These are phyloP conservation scores for Dascillus cervinus DNA, from an alignment of 2,888 invertebrate species.

Conservation along the genomic window DNA sequence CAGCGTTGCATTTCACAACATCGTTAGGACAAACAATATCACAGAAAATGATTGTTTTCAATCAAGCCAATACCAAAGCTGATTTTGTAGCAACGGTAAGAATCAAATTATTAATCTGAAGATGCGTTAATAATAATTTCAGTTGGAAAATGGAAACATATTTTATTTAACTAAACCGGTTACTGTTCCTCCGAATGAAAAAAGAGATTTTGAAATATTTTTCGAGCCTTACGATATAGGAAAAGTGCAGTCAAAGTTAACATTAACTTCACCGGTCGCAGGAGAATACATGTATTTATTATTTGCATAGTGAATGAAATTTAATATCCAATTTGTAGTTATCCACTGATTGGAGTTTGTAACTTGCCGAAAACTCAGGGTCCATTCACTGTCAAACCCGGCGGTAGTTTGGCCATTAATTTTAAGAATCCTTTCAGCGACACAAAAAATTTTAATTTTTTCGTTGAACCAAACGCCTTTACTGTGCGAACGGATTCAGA, in stretches of 20 bases:
- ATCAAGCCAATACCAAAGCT: conserved; percentile 20
- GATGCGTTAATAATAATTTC: conserved; percentile 3
- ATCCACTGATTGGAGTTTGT: conserved; percentile 43
- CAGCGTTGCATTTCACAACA: conserved; percentile 23
- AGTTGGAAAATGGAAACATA: conserved; percentile 26
- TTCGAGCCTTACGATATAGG: conserved; percentile 33
- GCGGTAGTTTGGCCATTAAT: conserved; percentile 32
- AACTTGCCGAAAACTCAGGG: conserved; percentile 46
- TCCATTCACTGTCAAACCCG: conserved; percentile 40
- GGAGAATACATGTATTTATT: conserved; percentile 32
- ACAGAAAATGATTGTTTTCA: conserved; percentile 22
- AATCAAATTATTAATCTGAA: not conserved
- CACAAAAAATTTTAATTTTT: conserved; percentile 37
- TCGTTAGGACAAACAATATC: conserved; percentile 26
- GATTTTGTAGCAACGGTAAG: conserved; percentile 27
- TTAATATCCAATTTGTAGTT: conserved; percentile 23
- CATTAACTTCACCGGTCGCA: conserved; percentile 25
- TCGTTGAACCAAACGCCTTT: conserved; percentile 42
- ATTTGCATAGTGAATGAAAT: no score
- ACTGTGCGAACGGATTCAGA: conserved; percentile 37
- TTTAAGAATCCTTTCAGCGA: conserved; percentile 44
- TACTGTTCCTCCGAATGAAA: conserved; percentile 13
- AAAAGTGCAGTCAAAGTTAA: conserved; percentile 24
- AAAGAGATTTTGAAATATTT: conserved; percentile 21
- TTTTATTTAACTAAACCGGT: conserved; percentile 19